Base-by-base conservation (phyloP, 2,113 vertebrate species). In the Dasyornis broadbenti region DNA sequence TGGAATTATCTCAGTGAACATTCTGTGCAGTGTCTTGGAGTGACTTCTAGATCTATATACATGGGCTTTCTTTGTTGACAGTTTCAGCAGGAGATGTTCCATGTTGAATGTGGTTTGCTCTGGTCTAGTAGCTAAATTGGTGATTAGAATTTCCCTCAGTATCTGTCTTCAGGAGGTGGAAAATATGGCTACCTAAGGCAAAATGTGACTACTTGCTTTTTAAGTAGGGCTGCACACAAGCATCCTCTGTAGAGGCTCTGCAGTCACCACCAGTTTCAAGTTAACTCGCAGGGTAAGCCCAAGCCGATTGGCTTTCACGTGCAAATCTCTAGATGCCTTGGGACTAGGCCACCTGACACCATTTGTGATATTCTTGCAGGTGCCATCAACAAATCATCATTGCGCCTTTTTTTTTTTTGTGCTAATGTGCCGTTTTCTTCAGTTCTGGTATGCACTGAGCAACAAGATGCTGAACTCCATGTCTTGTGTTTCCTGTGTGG, bases 401-500 rank as follows among this genome's bases (percentile, higher is more conserved):
- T 35, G 21, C 42, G n/a, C 11, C 24, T 37, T 53, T 52, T 45
- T 53, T 44, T 52, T 54, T 53, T 47, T 47, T n/a, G 2, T n/a
- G 47, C 39, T 52, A 13, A 21, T 53, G 16, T 78, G 24, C 26
- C 4, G 6, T 60, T 95, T 91, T 37, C 23, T 28, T 84, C 37
- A 42, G 35, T 42, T 61, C 19, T 82, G 23, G 5, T 53, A 28
- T 27, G 13, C 28, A 20, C 9, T 35, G 45, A 64, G 33, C 13
- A 5, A 40, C 8, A 18, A 27, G 11, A 33, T 49, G 22, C 49
- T 82, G 33, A 63, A 17, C 13, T 59, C 20, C 6, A 6, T 14
- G 30, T 15, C 42, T 37, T 54, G 12, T 42, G 21, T 42, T 87
- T 45, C 10, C 12, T 0, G 0, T 11, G 9, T n/a, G 35, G 5